These are phyloP conservation scores for Orthonyx spaldingii DNA, from an alignment of 2,113 vertebrate genomes.

Conservation along the genomic window DNA sequence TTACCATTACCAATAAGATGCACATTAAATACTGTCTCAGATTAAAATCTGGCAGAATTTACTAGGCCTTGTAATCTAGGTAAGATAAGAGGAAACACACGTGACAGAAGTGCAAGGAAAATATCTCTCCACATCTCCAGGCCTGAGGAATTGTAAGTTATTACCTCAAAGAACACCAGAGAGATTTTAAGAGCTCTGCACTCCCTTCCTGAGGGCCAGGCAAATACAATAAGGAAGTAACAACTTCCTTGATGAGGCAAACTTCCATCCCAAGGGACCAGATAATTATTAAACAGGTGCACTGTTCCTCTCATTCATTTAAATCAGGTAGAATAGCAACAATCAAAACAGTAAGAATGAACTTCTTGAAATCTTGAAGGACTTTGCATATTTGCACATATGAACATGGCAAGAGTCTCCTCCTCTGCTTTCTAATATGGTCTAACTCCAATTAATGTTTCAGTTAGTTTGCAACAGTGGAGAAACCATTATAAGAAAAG, in stretches of 20 bases:
- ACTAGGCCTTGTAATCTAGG: background rate
- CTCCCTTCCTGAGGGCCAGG: background rate
- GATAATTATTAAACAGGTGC: slow-evolving; percentile 2
- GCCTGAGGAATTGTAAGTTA: background rate
- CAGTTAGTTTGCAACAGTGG: background rate
- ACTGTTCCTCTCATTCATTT: background rate
- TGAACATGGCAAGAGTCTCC: background rate
- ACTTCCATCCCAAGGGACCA: background rate
- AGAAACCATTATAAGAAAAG: background rate
- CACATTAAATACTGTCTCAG: background rate
- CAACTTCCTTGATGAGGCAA: slow-evolving; percentile 26
- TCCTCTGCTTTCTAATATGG: background rate
- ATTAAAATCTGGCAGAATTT: background rate
- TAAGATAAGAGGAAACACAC: background rate
- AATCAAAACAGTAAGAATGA: background rate
- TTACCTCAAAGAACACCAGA: background rate
- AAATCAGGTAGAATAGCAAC: background rate
- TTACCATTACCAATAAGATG: background rate
- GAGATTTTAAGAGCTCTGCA: background rate
- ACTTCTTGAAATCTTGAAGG: background rate
- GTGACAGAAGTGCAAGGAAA: background rate
- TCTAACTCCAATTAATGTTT: background rate
- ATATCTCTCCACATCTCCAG: background rate
- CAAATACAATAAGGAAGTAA: slow-evolving; percentile 1
- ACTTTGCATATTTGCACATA: background rate